A percentile compares a stretch with the other conserved stretches of the same genome.
phyloP scores from a whole-genome alignment of 2,888 invertebrate species.

The Lasius platythorax region DNA sequence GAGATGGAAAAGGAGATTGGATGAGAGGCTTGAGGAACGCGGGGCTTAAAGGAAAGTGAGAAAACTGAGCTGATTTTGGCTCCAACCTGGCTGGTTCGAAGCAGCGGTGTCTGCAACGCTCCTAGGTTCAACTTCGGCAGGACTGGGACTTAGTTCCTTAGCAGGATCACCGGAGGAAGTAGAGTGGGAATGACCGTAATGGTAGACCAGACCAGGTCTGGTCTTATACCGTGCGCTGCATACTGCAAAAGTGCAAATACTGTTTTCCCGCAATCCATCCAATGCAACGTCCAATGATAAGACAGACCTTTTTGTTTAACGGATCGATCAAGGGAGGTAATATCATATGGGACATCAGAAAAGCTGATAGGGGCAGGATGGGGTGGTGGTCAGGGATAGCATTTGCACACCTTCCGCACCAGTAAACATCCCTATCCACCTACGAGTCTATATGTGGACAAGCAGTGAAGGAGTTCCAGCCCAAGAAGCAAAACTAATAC shows the following conservation, averaged over 20 bases:
- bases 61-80: conserved; percentile 88
- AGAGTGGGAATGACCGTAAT: conserved; percentile 96
- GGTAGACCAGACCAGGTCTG: conserved; percentile 97
- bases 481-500: conserved; percentile 86
- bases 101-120: conserved; percentile 86
- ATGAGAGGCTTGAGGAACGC: conserved; percentile 85
- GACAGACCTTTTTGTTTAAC: conserved; percentile 76
- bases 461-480: conserved; percentile 86
- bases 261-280: conserved; percentile 85
- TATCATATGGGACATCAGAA: conserved; percentile 35
- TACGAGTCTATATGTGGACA: conserved; percentile 84
- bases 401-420: conserved; percentile 85
- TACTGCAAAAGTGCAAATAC: conserved; percentile 89
- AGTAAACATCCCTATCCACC: conserved; percentile 84
- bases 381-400: conserved; percentile 76
- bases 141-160: conserved; percentile 86
- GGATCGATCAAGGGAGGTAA: conserved; percentile 64
- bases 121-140: conserved; percentile 86
- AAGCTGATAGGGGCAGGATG: conserved; percentile 25
- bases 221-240: conserved; percentile 99
- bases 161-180: conserved; percentile 86
- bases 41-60: conserved; percentile 83
- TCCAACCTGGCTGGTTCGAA: conserved; percentile 87
- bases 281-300: conserved; percentile 83
- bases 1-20: conserved; percentile 71